These are phyloP conservation scores for Hippolais icterina DNA, from an alignment of 2,113 vertebrate genomes.

Conservation along the genomic window DNA sequence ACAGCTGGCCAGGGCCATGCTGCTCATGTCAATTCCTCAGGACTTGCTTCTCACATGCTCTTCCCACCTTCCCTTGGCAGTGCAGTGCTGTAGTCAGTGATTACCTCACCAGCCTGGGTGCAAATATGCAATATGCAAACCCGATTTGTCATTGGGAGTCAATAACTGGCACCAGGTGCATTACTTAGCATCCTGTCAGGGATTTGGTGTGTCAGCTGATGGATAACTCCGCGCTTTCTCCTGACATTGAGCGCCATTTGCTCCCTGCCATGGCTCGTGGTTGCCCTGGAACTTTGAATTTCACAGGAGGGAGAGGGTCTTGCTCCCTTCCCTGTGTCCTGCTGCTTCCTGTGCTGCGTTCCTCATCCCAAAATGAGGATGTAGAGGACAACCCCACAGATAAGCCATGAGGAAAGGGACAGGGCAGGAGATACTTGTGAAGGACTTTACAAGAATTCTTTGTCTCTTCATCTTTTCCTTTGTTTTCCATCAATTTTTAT, in stretches of 20 bases:
- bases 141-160: constrained; percentile 30
- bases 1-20: not conserved
- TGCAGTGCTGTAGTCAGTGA: not conserved
- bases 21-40: not conserved
- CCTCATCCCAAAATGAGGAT: not conserved
- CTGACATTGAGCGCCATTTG: not conserved
- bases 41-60: not conserved
- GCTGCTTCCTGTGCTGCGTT: not conserved
- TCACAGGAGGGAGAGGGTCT: not conserved
- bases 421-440: not conserved
- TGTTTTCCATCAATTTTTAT: not conserved
- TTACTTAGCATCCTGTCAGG: constrained; percentile 32
- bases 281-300: not conserved
- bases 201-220: constrained; percentile 22
- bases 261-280: not conserved
- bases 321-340: not conserved
- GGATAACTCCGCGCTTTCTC: not conserved
- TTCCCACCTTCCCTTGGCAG: not conserved
- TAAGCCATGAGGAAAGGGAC: not conserved
- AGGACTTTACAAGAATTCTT: no score
- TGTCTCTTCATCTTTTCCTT: not conserved
- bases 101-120: not conserved
- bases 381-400: not conserved
- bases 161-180: constrained; percentile 32
- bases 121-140: constrained; percentile 23